phyloP scores from a whole-genome alignment of 2,888 invertebrate species.

The Pyralis farinalis region DNA sequence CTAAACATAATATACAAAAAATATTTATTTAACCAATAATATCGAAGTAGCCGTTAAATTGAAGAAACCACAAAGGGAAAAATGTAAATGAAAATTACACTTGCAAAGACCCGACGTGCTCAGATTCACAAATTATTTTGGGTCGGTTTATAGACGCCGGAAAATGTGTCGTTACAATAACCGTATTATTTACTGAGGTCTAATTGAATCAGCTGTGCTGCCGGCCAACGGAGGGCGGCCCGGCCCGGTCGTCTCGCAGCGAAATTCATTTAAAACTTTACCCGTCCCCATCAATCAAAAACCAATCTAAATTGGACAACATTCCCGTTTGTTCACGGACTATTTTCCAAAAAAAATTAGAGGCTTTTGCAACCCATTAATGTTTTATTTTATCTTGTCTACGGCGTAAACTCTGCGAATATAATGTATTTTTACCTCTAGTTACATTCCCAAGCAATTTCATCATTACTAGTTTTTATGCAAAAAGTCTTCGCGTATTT shows the following conservation, averaged over 20 bases:
- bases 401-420: too few relatives aligned
- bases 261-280: constrained; percentile 64
- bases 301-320: constrained; percentile 66
- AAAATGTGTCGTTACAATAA: constrained; percentile 3
- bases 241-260: constrained; percentile 21
- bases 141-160: not conserved
- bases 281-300: constrained; percentile 67
- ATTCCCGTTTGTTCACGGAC: constrained; percentile 40
- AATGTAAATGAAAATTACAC: too few relatives aligned
- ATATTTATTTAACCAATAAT: too few relatives aligned
- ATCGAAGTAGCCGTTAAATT: too few relatives aligned
- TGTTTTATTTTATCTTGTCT: not conserved
- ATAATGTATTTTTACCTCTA: too few relatives aligned
- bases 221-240: constrained; percentile 17
- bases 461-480: too few relatives aligned
- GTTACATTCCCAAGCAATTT: too few relatives aligned
- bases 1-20: too few relatives aligned
- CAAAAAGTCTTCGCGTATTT: too few relatives aligned
- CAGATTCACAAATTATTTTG: too few relatives aligned
- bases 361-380: constrained; percentile 12
- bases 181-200: constrained; percentile 31
- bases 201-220: constrained; percentile 34
- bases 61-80: too few relatives aligned
- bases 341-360: constrained; percentile 34
- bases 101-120: too few relatives aligned